Conservation (phyloP, 2,113 vertebrate species). For the Entomyzon cyanotis region DNA sequence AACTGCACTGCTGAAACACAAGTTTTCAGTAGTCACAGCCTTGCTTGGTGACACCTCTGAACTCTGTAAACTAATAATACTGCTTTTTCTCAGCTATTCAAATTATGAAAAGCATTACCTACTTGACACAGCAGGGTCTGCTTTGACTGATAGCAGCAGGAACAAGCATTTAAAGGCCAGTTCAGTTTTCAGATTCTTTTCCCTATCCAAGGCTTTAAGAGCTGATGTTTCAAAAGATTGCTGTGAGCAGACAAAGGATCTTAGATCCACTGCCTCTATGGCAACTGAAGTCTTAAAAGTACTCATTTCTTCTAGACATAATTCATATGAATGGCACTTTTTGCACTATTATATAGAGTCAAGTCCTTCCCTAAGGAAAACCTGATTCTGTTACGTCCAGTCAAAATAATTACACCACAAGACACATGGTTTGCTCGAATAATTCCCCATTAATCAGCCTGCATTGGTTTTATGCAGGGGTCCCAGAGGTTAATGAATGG, state of each 20-base stretch:
- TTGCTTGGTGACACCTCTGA: conserved; percentile 8
- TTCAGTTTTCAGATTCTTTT: neutral
- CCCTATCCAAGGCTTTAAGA: neutral
- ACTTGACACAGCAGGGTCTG: conserved; percentile 6
- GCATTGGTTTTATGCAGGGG: conserved; percentile 34
- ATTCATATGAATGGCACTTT: conserved; percentile 61
- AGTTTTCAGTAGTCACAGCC: neutral
- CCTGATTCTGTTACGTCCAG: conserved; percentile 37
- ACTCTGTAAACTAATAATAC: neutral
- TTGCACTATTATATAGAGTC: conserved; percentile 56
- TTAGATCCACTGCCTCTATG: conserved; percentile 35
- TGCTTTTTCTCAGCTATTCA: conserved; percentile 16
- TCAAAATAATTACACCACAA: conserved; percentile 43
- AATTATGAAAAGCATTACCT: conserved; percentile 19
- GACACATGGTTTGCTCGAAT: conserved; percentile 54
- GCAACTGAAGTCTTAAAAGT: conserved; percentile 52
- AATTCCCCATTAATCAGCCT: conserved; percentile 65
- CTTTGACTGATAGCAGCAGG: conserved; percentile 11
- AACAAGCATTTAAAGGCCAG: conserved; percentile 13
- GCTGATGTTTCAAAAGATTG: conserved; percentile 11
- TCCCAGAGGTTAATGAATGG: conserved; percentile 66
- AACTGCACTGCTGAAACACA: neutral
- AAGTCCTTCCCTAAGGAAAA: conserved; percentile 61
- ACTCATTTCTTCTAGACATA: conserved; percentile 62
- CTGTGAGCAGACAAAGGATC: neutral